These are phyloP conservation scores for Crocodylus rhombifer DNA, from an alignment of 2,797 vertebrate genomes.

Conservation along the genomic window DNA sequence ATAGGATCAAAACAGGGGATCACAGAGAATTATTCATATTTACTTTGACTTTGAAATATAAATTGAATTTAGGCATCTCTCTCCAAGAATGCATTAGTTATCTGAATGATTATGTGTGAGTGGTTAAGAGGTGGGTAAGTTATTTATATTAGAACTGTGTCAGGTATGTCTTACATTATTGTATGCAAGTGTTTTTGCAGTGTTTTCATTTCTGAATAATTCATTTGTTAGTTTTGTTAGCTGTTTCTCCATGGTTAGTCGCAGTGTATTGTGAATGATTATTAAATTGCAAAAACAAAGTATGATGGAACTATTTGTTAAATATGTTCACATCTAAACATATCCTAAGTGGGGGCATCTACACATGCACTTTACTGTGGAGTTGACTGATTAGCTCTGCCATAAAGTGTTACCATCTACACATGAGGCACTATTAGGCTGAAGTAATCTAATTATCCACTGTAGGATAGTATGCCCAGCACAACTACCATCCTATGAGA, in stretches of 20 bases:
- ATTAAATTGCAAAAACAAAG: not conserved
- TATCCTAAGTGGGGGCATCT: not conserved
- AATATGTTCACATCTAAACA: not conserved
- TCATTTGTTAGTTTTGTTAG: not conserved
- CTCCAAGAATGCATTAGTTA: not conserved
- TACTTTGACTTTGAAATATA: conserved; percentile 19
- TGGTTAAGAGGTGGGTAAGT: not conserved
- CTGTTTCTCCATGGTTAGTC: not conserved
- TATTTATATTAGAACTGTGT: not conserved
- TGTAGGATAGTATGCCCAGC: too few relatives aligned
- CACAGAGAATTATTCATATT: not conserved
- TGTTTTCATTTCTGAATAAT: conserved; percentile 3
- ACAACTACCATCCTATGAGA: too few relatives aligned
- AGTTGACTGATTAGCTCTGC: too few relatives aligned
- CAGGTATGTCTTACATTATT: not conserved
- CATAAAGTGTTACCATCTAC: too few relatives aligned
- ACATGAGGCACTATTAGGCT: too few relatives aligned
- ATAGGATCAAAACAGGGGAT: not conserved
- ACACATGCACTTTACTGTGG: too few relatives aligned
- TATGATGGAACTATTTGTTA: not conserved
- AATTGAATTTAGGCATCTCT: not conserved
- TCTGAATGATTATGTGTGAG: not conserved
- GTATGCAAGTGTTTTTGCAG: not conserved
- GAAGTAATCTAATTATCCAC: too few relatives aligned
- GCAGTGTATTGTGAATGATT: not conserved